Evolutionary conservation across 1,140 invertebrate genomes (phyloP).

Genomic region (Magallana ariakensis): DNA sequence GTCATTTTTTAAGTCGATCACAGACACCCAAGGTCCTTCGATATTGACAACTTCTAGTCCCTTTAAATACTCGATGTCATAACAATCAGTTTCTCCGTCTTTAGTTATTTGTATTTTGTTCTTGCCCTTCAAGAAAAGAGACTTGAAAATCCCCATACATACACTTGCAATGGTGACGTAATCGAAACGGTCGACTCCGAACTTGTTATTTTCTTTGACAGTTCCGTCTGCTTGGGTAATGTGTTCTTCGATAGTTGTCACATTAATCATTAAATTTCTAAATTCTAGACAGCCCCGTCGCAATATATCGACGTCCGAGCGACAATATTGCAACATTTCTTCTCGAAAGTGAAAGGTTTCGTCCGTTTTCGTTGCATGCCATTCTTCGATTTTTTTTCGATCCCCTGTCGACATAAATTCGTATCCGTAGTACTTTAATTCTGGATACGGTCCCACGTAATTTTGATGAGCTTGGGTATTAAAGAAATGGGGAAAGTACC

Average conservation of each 20-base stretch:
- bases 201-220: background rate
- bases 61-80: background rate
- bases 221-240: slow-evolving; percentile 36
- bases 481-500: too few relatives aligned
- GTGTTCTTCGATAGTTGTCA: background rate
- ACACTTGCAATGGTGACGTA: slow-evolving; percentile 51
- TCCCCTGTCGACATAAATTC: slow-evolving; percentile 49
- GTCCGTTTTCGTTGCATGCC: slow-evolving; percentile 45
- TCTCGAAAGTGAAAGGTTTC: slow-evolving; percentile 51
- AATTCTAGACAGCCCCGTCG: slow-evolving; percentile 42
- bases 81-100: background rate
- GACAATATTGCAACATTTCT: slow-evolving; percentile 43
- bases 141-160: slow-evolving; percentile 38
- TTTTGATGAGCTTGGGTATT: slow-evolving; percentile 52
- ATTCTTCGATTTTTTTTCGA: slow-evolving; percentile 45
- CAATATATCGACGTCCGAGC: slow-evolving; percentile 57
- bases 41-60: background rate
- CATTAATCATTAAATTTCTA: slow-evolving; percentile 47
- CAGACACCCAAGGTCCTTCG: slow-evolving; percentile 4
- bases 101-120: slow-evolving; percentile 29
- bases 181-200: slow-evolving; percentile 50
- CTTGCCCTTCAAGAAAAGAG: slow-evolving; percentile 34
- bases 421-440: slow-evolving; percentile 40
- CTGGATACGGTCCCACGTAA: slow-evolving; percentile 51
- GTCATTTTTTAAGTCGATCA: background rate